Evolutionary conservation across 2,113 vertebrate genomes (phyloP), one percentile per base, ranked within the genome.

Genomic region (Rana temporaria): DNA sequence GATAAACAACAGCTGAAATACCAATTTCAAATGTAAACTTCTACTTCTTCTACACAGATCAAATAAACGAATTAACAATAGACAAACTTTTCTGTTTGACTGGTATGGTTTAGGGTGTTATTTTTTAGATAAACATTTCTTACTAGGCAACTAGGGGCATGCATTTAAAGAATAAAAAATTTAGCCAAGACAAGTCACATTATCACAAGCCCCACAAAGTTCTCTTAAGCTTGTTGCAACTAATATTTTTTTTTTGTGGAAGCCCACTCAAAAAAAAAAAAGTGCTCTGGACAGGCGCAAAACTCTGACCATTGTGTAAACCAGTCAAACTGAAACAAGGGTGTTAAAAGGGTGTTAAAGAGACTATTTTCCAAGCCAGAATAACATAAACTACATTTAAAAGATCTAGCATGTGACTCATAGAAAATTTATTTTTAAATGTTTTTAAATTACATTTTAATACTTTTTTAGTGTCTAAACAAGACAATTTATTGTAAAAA

Each of bases 391-490:
- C 30, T 59, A 38, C 30, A 34, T 30, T 30, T 22, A 19, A 72
- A 56, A 26, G 11, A 32, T 57, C 30, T 62, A 75, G 19, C 16
- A 32, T 18, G 60, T 75, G 19, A 75, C 9, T 34, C 60, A 63
- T 75, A 75, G 4, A 75, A 75, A 75, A 8, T 1, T 3, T 53
- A 56, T 56, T 57, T 62, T 16, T 15, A 91, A 92, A 88, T 88
- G 88, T 91, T 7, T 93, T 91, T 92, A 93, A 94, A 92, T 92
- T 92, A 93, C 92, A 88, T 92, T 93, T 16, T 93, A 93, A 94
- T 94, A 94, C 91, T 92, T 91, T 38, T 92, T 96, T 96, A 96
- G 95, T 95, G 95, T 96, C 95, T 94, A 94, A 94, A 95, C 90
- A 91, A 94, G 93, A 96, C 94, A 95, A 89, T 90, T 90, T 92